phyloP scores from a whole-genome alignment of 2,888 invertebrate species.

The Drosophila niveifrons region DNA sequence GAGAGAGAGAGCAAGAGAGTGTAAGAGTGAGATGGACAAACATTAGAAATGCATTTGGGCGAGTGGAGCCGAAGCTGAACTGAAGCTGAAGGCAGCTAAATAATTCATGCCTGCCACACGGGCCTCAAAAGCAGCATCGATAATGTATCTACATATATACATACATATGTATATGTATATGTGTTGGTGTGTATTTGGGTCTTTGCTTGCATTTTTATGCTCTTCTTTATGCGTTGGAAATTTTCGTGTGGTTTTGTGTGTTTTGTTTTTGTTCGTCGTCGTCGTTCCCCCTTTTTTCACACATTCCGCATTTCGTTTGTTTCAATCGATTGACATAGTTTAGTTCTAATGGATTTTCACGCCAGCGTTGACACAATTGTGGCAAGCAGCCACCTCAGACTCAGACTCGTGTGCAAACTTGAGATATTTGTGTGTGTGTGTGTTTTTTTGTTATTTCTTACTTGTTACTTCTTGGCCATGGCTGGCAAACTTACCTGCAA shows the following conservation, averaged over 20 bases:
- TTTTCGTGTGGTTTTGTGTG: slow-evolving; percentile 24
- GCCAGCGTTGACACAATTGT: slow-evolving; percentile 75
- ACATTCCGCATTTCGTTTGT: slow-evolving; percentile 65
- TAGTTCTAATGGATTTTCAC: slow-evolving; percentile 80
- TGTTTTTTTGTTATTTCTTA: slow-evolving; percentile 38
- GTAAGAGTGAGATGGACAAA: slow-evolving; percentile 10
- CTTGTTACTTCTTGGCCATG: slow-evolving; percentile 32
- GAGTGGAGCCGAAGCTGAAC: slow-evolving; percentile 27
- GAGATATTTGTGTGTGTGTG: slow-evolving; percentile 49
- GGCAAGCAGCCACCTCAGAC: slow-evolving; percentile 38
- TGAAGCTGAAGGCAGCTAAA: slow-evolving; percentile 30
- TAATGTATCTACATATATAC: slow-evolving; percentile 45
- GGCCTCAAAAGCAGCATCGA: slow-evolving; percentile 27
- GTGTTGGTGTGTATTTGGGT: slow-evolving; percentile 12
- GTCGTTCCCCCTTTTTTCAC: slow-evolving; percentile 21
- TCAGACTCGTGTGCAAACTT: slow-evolving; percentile 36
- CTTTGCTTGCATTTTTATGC: slow-evolving; percentile 28
- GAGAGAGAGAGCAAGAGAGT: neutral
- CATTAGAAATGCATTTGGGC: slow-evolving; percentile 75
- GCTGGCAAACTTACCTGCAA: slow-evolving; percentile 69
- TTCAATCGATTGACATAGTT: slow-evolving; percentile 79
- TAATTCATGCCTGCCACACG: slow-evolving; percentile 45
- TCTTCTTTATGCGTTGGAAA: slow-evolving; percentile 54
- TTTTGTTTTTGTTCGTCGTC: slow-evolving; percentile 30
- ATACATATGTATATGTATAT: neutral